A percentile compares a stretch with the other conserved stretches of the same genome.
These are phyloP conservation scores for Bellardia bayeri DNA, from an alignment of 2,888 invertebrate genomes.

Conservation along the genomic window DNA sequence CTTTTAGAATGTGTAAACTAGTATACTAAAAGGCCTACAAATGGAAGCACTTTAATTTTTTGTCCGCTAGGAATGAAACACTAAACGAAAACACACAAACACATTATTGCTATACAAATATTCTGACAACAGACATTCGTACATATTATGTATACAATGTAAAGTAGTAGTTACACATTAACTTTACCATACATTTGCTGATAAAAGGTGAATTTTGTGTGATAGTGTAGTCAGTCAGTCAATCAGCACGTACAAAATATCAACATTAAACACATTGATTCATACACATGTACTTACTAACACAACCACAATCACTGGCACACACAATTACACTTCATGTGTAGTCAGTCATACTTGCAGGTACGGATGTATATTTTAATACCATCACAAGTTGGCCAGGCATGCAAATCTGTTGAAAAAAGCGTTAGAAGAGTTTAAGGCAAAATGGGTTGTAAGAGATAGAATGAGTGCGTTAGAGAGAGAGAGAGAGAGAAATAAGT, in stretches of 20 bases:
- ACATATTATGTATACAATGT: neutral
- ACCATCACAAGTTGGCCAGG: neutral
- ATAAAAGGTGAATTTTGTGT: conserved; percentile 31
- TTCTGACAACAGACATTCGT: neutral
- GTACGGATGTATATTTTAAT: neutral
- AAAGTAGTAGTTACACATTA: conserved; percentile 10
- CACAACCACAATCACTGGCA: conserved; percentile 5
- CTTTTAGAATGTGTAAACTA: no score
- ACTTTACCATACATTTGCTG: conserved; percentile 22
- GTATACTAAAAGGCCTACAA: no score
- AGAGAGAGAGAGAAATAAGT: no score
- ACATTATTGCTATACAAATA: neutral
- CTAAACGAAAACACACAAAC: neutral
- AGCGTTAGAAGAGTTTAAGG: conserved; percentile 2
- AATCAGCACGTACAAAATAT: conserved; percentile 53
- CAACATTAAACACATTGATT: conserved; percentile 26
- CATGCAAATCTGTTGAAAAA: neutral
- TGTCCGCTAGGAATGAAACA: neutral
- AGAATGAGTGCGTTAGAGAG: no score
- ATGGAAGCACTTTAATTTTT: no score
- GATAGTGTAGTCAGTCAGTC: conserved; percentile 16
- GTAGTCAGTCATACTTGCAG: neutral
- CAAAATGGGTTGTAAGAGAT: neutral
- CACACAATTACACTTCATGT: conserved; percentile 9
- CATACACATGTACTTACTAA: neutral